A percentile compares a stretch with the other conserved stretches of the same genome.
These are phyloP conservation scores for Acanthornis magna DNA, from an alignment of 2,797 vertebrate species.

Conservation along the genomic window DNA sequence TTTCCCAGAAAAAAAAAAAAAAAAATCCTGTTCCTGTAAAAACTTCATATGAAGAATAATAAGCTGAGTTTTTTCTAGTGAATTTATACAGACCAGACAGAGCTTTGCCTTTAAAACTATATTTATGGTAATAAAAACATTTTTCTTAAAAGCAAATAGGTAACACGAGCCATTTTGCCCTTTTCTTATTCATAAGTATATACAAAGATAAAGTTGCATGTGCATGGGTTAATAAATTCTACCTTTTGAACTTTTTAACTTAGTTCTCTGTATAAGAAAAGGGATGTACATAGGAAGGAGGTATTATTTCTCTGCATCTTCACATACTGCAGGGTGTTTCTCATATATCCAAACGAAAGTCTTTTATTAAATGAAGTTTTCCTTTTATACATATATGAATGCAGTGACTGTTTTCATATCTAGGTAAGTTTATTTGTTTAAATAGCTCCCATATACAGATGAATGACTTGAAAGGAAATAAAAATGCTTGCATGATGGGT, in stretches of 20 bases:
- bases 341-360: background rate
- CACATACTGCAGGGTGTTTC: background rate
- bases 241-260: background rate
- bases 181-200: background rate
- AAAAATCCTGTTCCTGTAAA: background rate
- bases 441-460: conserved; percentile 35
- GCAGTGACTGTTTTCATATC: conserved; percentile 6
- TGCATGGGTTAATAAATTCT: background rate
- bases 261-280: background rate
- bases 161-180: background rate
- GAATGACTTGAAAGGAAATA: conserved; percentile 47
- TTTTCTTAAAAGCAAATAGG: background rate
- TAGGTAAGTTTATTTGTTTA: conserved; percentile 58
- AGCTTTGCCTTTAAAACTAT: background rate
- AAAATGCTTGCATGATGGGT: conserved; percentile 24
- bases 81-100: background rate
- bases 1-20: too few relatives aligned
- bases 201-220: background rate
- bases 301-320: background rate
- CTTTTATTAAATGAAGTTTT: background rate
- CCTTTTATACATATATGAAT: background rate
- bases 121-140: background rate
- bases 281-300: background rate
- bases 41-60: background rate
- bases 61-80: background rate